These are phyloP conservation scores for Sweltsa coloradensis DNA, from an alignment of 1,140 invertebrate species.

Conservation along the genomic window DNA sequence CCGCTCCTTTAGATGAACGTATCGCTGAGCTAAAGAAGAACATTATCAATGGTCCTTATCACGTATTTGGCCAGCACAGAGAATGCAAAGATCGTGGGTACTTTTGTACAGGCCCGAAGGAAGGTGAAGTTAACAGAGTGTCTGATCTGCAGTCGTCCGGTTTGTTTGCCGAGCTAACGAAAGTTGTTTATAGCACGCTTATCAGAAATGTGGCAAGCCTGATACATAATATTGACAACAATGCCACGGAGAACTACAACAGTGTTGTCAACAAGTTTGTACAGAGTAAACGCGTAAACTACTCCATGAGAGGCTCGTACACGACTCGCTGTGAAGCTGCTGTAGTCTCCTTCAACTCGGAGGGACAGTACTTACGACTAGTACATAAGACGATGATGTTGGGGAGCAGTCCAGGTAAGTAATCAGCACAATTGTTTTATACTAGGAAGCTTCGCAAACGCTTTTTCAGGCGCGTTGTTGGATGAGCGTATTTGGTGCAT, in stretches of 20 bases:
- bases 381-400: neutral
- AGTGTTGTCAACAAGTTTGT: slow-evolving; percentile 23
- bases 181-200: neutral
- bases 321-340: slow-evolving; percentile 21
- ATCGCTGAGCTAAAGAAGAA: slow-evolving; percentile 17
- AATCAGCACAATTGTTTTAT: too few species aligned
- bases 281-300: slow-evolving; percentile 28
- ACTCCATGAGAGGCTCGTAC: slow-evolving; percentile 20
- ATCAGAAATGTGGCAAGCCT: slow-evolving; percentile 20
- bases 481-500: too few species aligned
- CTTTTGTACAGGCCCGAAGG: slow-evolving; percentile 17
- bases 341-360: slow-evolving; percentile 15
- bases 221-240: slow-evolving; percentile 28
- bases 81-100: slow-evolving; percentile 16
- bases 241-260: slow-evolving; percentile 28
- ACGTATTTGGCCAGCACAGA: slow-evolving; percentile 28
- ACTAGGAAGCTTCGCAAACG: too few species aligned
- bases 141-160: slow-evolving; percentile 12
- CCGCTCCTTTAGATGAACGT: slow-evolving; percentile 2
- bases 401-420: slow-evolving; percentile 2
- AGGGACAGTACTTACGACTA: neutral
- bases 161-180: too few species aligned
- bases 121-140: slow-evolving; percentile 20
- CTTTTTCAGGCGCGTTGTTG: too few species aligned
- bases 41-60: slow-evolving; percentile 21